phyloP scores from a whole-genome alignment of 2,888 invertebrate genomes.

The Nysson spinosus region DNA sequence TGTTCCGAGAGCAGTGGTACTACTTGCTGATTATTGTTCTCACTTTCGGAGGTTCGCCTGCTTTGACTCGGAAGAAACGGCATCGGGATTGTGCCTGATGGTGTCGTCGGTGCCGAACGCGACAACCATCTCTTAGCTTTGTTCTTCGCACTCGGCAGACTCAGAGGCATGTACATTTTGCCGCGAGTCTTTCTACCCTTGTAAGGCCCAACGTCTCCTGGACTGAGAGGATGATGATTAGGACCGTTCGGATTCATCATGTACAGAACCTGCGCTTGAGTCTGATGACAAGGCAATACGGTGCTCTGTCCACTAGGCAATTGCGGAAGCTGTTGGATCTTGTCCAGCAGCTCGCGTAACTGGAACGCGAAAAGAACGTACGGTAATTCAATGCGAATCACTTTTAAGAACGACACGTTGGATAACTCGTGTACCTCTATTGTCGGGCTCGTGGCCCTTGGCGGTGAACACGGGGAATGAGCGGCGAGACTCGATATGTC shows the following conservation, averaged over 20 bases:
- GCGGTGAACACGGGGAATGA: conserved; percentile 86
- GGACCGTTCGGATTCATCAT: conserved; percentile 59
- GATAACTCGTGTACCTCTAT: conserved; percentile 79
- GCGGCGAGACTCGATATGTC: conserved; percentile 85
- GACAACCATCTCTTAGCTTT: conserved; percentile 82
- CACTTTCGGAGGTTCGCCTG: conserved; percentile 67
- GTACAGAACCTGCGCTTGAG: conserved; percentile 66
- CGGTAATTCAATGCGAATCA: neutral
- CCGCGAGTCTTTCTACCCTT: conserved; percentile 71
- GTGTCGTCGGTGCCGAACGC: conserved; percentile 89
- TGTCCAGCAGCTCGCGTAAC: conserved; percentile 83
- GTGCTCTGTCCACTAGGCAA: conserved; percentile 70
- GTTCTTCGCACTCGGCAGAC: conserved; percentile 68
- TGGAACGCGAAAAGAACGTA: conserved; percentile 34
- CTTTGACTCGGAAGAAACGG: conserved; percentile 81
- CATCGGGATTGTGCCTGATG: conserved; percentile 84
- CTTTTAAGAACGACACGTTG: neutral
- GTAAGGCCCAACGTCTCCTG: conserved; percentile 67
- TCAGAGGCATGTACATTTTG: conserved; percentile 78
- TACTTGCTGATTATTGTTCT: conserved; percentile 69
- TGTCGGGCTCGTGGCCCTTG: conserved; percentile 90
- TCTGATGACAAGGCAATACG: conserved; percentile 56
- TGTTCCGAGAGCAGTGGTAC: conserved; percentile 72
- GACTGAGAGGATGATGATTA: conserved; percentile 66
- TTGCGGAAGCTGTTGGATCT: conserved; percentile 84